Base-by-base conservation (phyloP, 2,888 invertebrate genomes). In the Mamestra brassicae region DNA sequence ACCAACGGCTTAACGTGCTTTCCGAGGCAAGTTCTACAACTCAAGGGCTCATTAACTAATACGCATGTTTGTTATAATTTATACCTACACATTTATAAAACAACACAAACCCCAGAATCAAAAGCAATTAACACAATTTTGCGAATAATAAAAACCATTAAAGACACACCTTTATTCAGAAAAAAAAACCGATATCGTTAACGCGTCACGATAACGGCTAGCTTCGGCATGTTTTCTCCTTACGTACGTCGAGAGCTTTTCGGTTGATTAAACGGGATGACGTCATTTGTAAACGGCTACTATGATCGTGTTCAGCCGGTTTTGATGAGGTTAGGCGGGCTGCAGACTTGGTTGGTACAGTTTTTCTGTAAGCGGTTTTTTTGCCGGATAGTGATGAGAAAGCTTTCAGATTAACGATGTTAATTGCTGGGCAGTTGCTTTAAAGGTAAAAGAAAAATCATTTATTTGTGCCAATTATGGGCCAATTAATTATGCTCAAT, bases 141-240 rank as follows among this genome's bases (percentile, higher is more conserved):
- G n/a, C 45, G 42, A 70, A 60, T 45, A n/a, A 54, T 45, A 69
- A 64, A 47, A 60, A 15, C n/a, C 4, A 6, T 38, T 26, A 58
- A 52, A 45, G 15, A 47, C 47, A 63, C 54, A 15, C 15, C 4
- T 63, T 55, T 47, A 15, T 6, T 15, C 1, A 0, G 13, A 1
- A 36, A 17, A 52, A 62, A 52, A 55, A 60, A 5, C 3, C 13
- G 0, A 34, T 13, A n/a, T 34, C 4, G 13, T 13, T 11, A 38
- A 4, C 42, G 15, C 54, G 36, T 58, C 47, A 26, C 34, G 4
- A 8, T 11, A 11, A 26, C 8, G 11, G 7, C 34, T 52, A n/a
- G 54, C 7, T 3, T 26, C 15, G 7, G 38, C 57, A 47, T 57
- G 2, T 79, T 78, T 58, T 79, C 62, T 45, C 38, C 50, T 50